Base-by-base conservation (phyloP, 2,797 vertebrate genomes). In the Enteromius anoplus region DNA sequence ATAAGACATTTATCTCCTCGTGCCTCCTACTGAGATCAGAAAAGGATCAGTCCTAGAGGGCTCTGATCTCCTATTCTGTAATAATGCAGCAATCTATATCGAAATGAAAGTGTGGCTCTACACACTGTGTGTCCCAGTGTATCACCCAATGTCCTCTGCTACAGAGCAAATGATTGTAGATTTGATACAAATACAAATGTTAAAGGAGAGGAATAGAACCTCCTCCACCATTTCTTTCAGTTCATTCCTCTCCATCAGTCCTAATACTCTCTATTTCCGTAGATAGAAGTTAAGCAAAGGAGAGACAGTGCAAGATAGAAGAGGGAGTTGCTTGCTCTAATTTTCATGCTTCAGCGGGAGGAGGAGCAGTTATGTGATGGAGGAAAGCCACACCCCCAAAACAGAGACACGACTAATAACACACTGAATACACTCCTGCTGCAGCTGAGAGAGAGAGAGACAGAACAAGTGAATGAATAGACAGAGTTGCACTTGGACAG, bases 361-460 rank as follows among this genome's bases (percentile, higher is more conserved):
- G 71, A 75, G 80, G 71, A 77, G 64, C 34, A 77, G 40, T 12
- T 45, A 60, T 83, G 58, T 82, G 82, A 85, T 71, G 45, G 76
- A 66, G 47, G 9, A 75, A 80, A 69, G 84, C 88, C 88, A 87
- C 85, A 42, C 88, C 86, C 76, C 84, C 73, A 91, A 89, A 92
- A 90, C 92, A 91, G 92, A 92, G 91, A 88, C 88, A 85, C 86
- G 88, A 88, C 91, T 96, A 93, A 94, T 94, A 90, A 93, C 90
- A 92, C 89, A 90, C 90, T 89, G 60, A 42, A 75, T 92, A 88
- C 90, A 90, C 90, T 86, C 58, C 79, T 72, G 84, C 84, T 75
- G 79, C 82, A 62, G 83, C 62, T 62, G 77, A 73, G 68, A 49
- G 40, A 60, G 78, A 81, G 77, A 72, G 42, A 69, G 73, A 75